Evolutionary conservation across 2,888 invertebrate species (phyloP), one percentile per base, ranked within the genome.

Genomic region (Marronus borbonicus): DNA sequence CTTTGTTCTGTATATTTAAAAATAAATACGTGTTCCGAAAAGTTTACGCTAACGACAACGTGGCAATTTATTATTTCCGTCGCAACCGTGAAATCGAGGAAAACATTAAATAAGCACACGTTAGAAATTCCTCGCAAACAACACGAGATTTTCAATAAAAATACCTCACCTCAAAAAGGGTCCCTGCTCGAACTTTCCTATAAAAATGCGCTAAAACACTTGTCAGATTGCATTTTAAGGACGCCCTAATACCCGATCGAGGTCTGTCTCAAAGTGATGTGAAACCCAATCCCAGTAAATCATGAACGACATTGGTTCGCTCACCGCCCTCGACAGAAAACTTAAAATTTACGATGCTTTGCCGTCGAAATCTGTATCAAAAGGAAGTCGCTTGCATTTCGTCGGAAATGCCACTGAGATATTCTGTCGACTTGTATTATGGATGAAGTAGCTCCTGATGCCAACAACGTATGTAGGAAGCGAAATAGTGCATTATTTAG

Each of bases 291-390:
- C 31, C 52, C 36, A 28, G 69, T 69, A 69, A 69, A 69, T 69
- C 69, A 69, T 69, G 69, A 69, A 69, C 69, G 55, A 69, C 55
- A 69, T 69, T 69, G 69, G 69, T 31, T 52, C 52, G 50, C 31
- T 31, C 31, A 36, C 52, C 65, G 39, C 20, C 14, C 10, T 44
- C 50, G 68, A 68, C 28, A 24, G 50, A 24, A 68, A 69, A 69
- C 31, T 69, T 69, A 10, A 69, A 69, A 69, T 69, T 69, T 69
- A 69, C 69, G 69, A 69, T 14, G 52, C 69, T 17, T 69, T 69
- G 44, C 31, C 69, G 31, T 28, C 31, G 31, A 69, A 69, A 69
- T 69, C 69, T 69, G 55, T 69, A 69, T 69, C 69, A 69, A 69
- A 69, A 28, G 20, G 49, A 66, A 66, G 66, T 66, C 66, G 24